phyloP scores from a whole-genome alignment of 1,140 invertebrate genomes.

The Caerostris extrusa region DNA sequence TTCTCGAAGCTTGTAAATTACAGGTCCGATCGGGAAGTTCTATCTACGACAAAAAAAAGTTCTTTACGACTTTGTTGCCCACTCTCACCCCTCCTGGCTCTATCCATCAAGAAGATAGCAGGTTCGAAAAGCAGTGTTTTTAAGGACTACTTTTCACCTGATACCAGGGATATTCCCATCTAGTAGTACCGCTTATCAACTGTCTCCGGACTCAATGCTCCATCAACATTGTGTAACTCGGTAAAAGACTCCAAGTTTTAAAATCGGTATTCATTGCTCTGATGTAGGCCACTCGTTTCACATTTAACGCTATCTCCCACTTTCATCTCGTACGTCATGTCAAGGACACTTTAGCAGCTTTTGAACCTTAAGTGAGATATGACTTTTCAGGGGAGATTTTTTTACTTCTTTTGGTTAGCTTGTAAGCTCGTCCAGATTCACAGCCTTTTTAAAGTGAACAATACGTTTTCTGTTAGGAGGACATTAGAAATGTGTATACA shows the following conservation, averaged over 20 bases:
- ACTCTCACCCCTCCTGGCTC: neutral
- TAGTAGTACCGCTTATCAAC: slow-evolving; percentile 48
- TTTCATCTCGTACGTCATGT: slow-evolving; percentile 50
- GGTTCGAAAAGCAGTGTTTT: slow-evolving; percentile 59
- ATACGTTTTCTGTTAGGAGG: neutral
- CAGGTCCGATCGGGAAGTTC: slow-evolving; percentile 51
- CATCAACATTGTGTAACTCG: slow-evolving; percentile 49
- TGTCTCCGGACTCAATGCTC: slow-evolving; percentile 31
- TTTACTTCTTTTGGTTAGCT: neutral
- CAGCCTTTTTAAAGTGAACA: neutral
- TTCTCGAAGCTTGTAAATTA: slow-evolving; percentile 65
- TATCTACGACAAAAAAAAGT: slow-evolving; percentile 64
- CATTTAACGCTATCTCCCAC: slow-evolving; percentile 54
- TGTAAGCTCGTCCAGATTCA: neutral
- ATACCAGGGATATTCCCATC: slow-evolving; percentile 11
- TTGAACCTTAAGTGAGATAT: slow-evolving; percentile 24
- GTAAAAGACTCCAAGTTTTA: slow-evolving; percentile 58
- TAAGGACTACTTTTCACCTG: slow-evolving; percentile 59
- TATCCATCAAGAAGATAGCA: slow-evolving; percentile 69
- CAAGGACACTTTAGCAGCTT: slow-evolving; percentile 49
- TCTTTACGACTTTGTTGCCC: slow-evolving; percentile 66
- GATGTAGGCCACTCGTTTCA: slow-evolving; percentile 53
- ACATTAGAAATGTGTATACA: neutral
- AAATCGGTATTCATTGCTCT: slow-evolving; percentile 63
- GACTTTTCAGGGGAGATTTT: neutral